Base-by-base conservation (phyloP, 2,888 invertebrate species). In the Emesis furor region DNA sequence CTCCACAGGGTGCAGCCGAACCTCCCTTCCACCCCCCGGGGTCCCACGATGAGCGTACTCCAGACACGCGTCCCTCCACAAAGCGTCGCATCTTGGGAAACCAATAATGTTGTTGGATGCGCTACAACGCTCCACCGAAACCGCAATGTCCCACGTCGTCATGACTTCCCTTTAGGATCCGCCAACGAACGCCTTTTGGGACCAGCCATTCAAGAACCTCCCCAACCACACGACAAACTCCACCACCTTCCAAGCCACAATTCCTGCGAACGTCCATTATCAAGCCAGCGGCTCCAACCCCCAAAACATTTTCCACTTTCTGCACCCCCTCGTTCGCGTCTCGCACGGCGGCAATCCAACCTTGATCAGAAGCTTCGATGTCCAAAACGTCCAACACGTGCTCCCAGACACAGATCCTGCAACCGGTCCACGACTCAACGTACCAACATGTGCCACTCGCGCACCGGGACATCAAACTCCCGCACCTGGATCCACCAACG, bases 61-160 rank as follows among this genome's bases (percentile, higher is more conserved):
- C 24, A 24, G 24, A 24, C 24, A 24, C 24, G 24, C 24, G 24
- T 24, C 24, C 24, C 88, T 74, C 85, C 88, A 12, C 72, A 59
- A 89, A 89, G 0, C 76, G 37, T 6, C 87, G 55, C 88, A 91
- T 88, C 42, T 82, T 85, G 0, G 86, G 77, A 74, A 91, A 91
- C 90, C 90, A 91, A 80, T 77, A 91, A 30, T 71, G 42, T 35
- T 73, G 30, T 37, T 42, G 71, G 1, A 91, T 83, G 7, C 84
- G 81, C 24, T 86, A 59, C 14, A 90, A 55, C 0, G 89, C 89
- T 67, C 86, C 89, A 3, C 83, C 79, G 3, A 78, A 85, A 3
- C 84, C 86, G 24, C 24, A 24, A 24, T 24, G 24, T 24, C 24
- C 24, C 24, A 24, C 24, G 24, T 24, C 24, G 24, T 24, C 24